Base-by-base conservation (phyloP, 2,113 vertebrate genomes). In the Cochlearius cochlearius region DNA sequence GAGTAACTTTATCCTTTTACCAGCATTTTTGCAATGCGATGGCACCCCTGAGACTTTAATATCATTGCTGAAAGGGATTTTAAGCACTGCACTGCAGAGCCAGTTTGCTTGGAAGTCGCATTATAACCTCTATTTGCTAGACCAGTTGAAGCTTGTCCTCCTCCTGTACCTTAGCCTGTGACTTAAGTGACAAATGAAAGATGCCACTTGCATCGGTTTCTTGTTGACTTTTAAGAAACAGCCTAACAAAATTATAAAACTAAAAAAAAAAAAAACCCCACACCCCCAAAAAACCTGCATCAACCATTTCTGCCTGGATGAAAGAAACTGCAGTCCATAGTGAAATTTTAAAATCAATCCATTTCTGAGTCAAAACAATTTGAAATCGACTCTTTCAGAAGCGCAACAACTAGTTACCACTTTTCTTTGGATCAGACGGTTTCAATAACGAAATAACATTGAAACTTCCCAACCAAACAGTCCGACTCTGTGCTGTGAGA, bases 21-120 rank as follows among this genome's bases (percentile, higher is more conserved):
- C 50, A 92, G 93, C 88, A 83, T 74, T 96, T 96, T 59, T 83
- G 47, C 67, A 80, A 86, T 38, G 63, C 0, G 1, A 80, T 83
- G 71, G 82, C 72, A 95, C 88, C 56, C 72, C 55, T 87, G 96
- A 94, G 95, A 94, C 58, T 78, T 94, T 62, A 71, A 72, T 66
- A 90, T 84, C 26, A 16, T 76, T 55, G 82, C 90, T 95, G 85
- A 96, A 80, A 93, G 50, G 82, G 78, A 86, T 96, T 92, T 92
- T 83, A 95, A 90, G 78, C 75, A 75, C 66, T 45, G 77, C 52
- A 93, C 39, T 91, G 87, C 91, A 90, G 81, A 60, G 58, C 66
- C 34, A 79, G 49, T 76, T 88, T 75, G 71, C 87, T 88, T 79
- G 38, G 49, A 93, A 93, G 92, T 69, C 3, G 5, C 71, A 53